Evolutionary conservation across 2,113 vertebrate genomes (phyloP).

Genomic region (Dryoscopus gambensis): DNA sequence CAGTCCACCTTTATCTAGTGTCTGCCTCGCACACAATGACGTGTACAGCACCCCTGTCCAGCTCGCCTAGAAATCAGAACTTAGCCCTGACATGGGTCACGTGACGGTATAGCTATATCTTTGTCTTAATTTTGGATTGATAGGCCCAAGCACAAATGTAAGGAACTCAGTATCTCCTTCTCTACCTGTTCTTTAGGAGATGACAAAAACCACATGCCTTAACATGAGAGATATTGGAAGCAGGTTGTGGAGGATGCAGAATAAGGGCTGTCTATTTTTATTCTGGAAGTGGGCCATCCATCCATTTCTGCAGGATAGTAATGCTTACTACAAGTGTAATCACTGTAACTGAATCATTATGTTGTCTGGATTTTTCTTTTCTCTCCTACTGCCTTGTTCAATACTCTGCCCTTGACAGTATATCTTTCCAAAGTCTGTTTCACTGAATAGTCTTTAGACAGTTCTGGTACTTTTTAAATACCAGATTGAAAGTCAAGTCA

Average conservation of each 20-base stretch:
- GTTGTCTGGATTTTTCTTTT: conserved; percentile 27
- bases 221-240: background rate
- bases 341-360: conserved; percentile 42
- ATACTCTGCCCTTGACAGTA: conserved; percentile 52
- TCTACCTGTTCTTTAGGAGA: background rate
- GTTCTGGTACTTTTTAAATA: conserved; percentile 41
- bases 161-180: background rate
- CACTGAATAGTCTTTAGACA: conserved; percentile 37
- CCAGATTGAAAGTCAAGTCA: conserved; percentile 16
- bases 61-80: background rate
- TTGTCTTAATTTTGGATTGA: background rate
- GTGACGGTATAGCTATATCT: background rate
- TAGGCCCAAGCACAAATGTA: background rate
- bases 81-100: background rate
- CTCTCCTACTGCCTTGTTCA: conserved; percentile 34
- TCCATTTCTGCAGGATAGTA: conserved; percentile 16
- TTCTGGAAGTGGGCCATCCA: conserved; percentile 23
- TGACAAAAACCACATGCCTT: background rate
- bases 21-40: background rate
- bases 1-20: background rate
- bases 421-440: conserved; percentile 47
- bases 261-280: background rate
- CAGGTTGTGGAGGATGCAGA: background rate
- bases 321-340: conserved; percentile 47
- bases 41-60: background rate